These are phyloP conservation scores for Anolis sagrei DNA, from an alignment of 2,113 vertebrate genomes.

Conservation along the genomic window DNA sequence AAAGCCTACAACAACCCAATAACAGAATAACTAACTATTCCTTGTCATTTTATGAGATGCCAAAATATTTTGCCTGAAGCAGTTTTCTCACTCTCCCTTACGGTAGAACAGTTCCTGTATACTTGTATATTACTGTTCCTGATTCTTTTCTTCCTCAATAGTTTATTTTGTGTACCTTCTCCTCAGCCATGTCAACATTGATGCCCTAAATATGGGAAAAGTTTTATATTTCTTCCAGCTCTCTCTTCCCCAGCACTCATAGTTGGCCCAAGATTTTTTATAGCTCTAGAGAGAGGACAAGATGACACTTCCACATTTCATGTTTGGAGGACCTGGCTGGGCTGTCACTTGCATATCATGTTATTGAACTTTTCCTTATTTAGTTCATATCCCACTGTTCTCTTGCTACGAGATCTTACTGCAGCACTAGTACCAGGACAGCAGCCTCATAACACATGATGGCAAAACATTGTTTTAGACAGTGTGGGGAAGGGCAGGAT, in stretches of 20 bases:
- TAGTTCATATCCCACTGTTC: too few species aligned
- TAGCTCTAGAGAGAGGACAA: too few species aligned
- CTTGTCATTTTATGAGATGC: not conserved
- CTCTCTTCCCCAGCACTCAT: not conserved
- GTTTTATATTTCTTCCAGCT: not conserved
- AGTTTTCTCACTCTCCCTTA: too few species aligned
- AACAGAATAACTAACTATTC: not conserved
- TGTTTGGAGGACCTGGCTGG: too few species aligned
- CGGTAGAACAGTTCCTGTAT: not conserved
- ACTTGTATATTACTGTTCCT: not conserved
- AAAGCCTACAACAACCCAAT: too few species aligned
- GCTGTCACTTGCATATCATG: not conserved
- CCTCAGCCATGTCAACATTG: not conserved
- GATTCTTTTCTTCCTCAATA: not conserved
- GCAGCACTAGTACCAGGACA: not conserved
- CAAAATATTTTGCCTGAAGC: not conserved
- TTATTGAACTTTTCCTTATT: too few species aligned
- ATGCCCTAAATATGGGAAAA: not conserved
- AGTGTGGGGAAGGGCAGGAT: not conserved
- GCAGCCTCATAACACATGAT: not conserved
- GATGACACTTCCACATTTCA: too few species aligned
- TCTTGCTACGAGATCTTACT: too few species aligned
- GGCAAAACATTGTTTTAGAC: not conserved
- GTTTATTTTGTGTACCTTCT: not conserved
- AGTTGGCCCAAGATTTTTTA: not conserved